Evolutionary conservation across 2,888 invertebrate species (phyloP).

Genomic region (Eugnorisma glareosa): DNA sequence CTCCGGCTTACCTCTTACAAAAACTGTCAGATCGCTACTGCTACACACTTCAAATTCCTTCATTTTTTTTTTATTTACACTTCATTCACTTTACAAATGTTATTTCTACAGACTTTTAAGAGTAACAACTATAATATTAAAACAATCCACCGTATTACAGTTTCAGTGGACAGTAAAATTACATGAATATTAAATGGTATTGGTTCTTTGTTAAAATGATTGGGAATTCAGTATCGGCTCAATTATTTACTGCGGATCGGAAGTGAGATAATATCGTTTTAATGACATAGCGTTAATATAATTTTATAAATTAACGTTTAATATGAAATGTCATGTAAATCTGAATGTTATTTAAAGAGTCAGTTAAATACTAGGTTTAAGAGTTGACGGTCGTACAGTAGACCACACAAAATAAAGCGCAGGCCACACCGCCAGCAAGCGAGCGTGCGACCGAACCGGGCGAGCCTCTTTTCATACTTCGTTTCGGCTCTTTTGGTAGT

Average conservation of each 20-base stretch:
- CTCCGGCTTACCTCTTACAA: too few relatives aligned
- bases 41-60: not conserved
- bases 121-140: slow-evolving; percentile 11
- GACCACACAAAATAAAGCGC: not conserved
- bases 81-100: not conserved
- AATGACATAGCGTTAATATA: slow-evolving; percentile 27
- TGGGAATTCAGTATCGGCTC: slow-evolving; percentile 36
- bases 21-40: too few relatives aligned
- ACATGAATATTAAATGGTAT: slow-evolving; percentile 6
- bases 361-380: not conserved
- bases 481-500: too few relatives aligned
- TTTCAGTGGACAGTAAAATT: not conserved
- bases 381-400: not conserved
- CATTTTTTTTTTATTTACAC: too few relatives aligned
- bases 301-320: slow-evolving; percentile 1
- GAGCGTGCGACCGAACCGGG: too few relatives aligned
- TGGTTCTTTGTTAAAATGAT: slow-evolving; percentile 30
- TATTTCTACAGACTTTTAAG: too few relatives aligned
- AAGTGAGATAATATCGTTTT: slow-evolving; percentile 46
- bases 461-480: too few relatives aligned
- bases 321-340: not conserved
- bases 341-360: not conserved
- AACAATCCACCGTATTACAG: too few relatives aligned
- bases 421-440: too few relatives aligned
- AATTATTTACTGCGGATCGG: slow-evolving; percentile 41